Evolutionary conservation across 2,888 invertebrate species (phyloP).

Genomic region (Dryobota labecula): DNA sequence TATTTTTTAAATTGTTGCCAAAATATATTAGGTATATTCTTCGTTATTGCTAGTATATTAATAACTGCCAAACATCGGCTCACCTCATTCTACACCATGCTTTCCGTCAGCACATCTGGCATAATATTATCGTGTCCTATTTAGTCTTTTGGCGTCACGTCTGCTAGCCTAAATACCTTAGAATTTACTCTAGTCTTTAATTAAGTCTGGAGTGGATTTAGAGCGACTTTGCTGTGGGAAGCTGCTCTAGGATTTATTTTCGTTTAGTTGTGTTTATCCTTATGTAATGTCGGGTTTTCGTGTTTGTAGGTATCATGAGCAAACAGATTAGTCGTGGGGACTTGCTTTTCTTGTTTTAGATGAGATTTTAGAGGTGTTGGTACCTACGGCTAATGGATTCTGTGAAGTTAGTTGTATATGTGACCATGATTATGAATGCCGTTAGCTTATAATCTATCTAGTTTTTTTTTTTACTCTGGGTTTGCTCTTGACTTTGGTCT

Average conservation of each 20-base stretch:
- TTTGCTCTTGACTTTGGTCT: no score
- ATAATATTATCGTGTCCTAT: conserved; percentile 46
- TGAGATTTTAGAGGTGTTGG: neutral
- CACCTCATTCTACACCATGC: conserved; percentile 32
- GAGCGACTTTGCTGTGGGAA: conserved; percentile 26
- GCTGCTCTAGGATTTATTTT: conserved; percentile 40
- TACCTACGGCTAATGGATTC: neutral
- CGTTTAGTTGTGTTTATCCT: conserved; percentile 36
- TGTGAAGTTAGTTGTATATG: no score
- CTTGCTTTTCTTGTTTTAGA: neutral
- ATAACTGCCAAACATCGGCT: conserved; percentile 10
- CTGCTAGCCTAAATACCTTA: conserved; percentile 53
- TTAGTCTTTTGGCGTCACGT: conserved; percentile 38
- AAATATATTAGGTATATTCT: conserved; percentile 19
- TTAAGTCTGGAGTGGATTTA: conserved; percentile 51
- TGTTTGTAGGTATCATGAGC: conserved; percentile 1
- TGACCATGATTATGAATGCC: no score
- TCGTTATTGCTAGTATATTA: conserved; percentile 38
- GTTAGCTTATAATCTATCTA: no score
- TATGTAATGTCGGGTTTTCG: conserved; percentile 18
- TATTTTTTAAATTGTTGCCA: neutral
- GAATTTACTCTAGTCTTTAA: conserved; percentile 52
- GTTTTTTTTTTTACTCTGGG: no score
- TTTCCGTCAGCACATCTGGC: conserved; percentile 45
- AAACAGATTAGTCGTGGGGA: neutral